Base-by-base conservation (phyloP, 2,113 vertebrate species). In the Catharus bicknelli region DNA sequence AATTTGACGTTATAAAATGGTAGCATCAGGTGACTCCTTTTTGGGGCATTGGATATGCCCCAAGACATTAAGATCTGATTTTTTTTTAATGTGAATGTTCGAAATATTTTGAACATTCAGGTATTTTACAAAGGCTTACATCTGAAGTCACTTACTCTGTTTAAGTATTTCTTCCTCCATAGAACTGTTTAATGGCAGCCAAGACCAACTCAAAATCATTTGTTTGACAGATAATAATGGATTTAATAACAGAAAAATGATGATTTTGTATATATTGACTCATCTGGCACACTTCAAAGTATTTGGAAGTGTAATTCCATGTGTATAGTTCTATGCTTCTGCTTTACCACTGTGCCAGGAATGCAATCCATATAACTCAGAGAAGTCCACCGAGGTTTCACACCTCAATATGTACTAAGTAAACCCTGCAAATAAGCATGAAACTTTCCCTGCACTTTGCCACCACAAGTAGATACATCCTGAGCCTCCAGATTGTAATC, bases 31-130 rank as follows among this genome's bases (percentile, higher is more conserved):
- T 69, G 22, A 22, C 26, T 87, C 13, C 7, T 14, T 89, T 90
- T 70, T 58, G 8, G 10, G 7, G 3, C 17, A 5, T 13, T 86
- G 14, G 15, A 51, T 29, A 34, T 0, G 0, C 22, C 22, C 22
- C 48, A 48, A 76, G 8, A 66, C 18, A 72, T 47, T 64, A 59
- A 68, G 10, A 51, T 40, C 7, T 29, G 21, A 11, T 75, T 79
- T 87, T 90, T 89, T 45, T 29, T 38, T 38, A 14, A 73, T 13
- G 38, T 19, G 6, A 6, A 4, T 69, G 2, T n/a, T 58, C 8
- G 1, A 75, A 90, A 61, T 6, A 61, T 69, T 82, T 68, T 90
- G 50, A 76, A 66, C 2, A 62, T 22, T 9, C 9, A 17, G 3
- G 16, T 51, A 20, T 47, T 93, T 69, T 32, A 54, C 34, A 64